phyloP scores from a whole-genome alignment of 2,113 vertebrate genomes.

The Nannobrachium achirus region DNA sequence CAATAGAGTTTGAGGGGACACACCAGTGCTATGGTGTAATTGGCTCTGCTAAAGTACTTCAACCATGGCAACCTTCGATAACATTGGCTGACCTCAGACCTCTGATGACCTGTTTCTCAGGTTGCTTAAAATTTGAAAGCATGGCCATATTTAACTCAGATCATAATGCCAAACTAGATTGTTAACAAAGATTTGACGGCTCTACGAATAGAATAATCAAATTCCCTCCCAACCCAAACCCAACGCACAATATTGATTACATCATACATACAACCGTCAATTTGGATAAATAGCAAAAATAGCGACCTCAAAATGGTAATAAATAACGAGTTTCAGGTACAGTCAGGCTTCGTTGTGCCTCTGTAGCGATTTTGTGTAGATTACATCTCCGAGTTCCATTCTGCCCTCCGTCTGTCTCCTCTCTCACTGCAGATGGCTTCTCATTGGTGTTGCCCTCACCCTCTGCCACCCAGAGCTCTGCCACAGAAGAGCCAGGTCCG shows the following conservation, averaged over 20 bases:
- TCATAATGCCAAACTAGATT: slow-evolving; percentile 21
- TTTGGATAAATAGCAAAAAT: slow-evolving; percentile 69
- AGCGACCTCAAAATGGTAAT: slow-evolving; percentile 54
- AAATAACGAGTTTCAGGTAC: slow-evolving; percentile 54
- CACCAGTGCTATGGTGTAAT: too few species aligned
- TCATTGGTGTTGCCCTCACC: slow-evolving; percentile 66
- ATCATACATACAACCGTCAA: slow-evolving; percentile 42
- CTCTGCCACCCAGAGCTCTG: slow-evolving; percentile 25
- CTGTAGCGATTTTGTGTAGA: slow-evolving; percentile 37
- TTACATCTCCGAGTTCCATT: slow-evolving; percentile 60
- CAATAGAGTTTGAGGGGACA: too few species aligned
- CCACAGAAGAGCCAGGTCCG: slow-evolving; percentile 55
- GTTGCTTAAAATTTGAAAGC: background rate
- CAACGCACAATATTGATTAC: slow-evolving; percentile 62
- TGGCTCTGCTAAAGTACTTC: too few species aligned
- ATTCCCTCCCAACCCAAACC: slow-evolving; percentile 5
- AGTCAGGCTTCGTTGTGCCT: slow-evolving; percentile 49
- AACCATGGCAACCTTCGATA: too few species aligned
- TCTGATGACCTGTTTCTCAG: too few species aligned
- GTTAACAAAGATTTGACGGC: slow-evolving; percentile 31
- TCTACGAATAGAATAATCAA: slow-evolving; percentile 30
- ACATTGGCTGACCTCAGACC: too few species aligned
- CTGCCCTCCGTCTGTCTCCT: slow-evolving; percentile 67
- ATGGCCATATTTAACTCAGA: slow-evolving; percentile 32
- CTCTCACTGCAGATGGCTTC: slow-evolving; percentile 80